A percentile compares a stretch with the other conserved stretches of the same genome.
Conservation (phyloP, 2,113 vertebrate genomes). For the Telmatochromis brachygnathus region DNA sequence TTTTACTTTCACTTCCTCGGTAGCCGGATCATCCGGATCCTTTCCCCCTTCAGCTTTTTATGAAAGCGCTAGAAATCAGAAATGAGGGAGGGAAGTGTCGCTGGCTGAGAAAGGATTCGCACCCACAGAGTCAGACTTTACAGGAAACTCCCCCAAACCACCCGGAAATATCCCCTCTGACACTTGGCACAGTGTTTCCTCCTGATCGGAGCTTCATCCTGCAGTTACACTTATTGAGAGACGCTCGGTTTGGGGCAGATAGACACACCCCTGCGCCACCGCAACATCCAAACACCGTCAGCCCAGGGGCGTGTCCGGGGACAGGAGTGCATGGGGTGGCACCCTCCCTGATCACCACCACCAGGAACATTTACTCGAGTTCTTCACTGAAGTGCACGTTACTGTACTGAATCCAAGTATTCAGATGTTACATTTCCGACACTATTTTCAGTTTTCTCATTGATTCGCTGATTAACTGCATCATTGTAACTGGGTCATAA, state of each 20-base stretch:
- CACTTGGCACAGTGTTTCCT: background rate
- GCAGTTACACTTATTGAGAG: background rate
- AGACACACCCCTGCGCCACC: background rate
- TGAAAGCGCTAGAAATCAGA: background rate
- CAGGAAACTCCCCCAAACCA: background rate
- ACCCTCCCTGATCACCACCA: accelerated
- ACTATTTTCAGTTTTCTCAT: background rate
- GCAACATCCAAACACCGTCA: accelerated
- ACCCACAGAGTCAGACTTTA: background rate
- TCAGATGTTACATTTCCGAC: background rate
- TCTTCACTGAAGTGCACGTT: background rate
- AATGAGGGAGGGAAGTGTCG: background rate
- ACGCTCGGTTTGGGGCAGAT: background rate
- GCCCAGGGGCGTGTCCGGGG: background rate
- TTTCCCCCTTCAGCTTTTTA: background rate
- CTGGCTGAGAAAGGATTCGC: background rate
- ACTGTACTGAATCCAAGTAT: background rate
- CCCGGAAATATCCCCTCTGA: background rate
- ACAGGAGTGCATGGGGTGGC: background rate
- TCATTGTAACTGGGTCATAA: background rate
- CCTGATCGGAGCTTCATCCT: background rate
- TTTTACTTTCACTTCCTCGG: background rate
- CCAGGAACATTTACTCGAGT: background rate
- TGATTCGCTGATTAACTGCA: accelerated
- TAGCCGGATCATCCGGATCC: background rate